phyloP scores from a whole-genome alignment of 2,113 vertebrate species.

The Tragulus kanchil region DNA sequence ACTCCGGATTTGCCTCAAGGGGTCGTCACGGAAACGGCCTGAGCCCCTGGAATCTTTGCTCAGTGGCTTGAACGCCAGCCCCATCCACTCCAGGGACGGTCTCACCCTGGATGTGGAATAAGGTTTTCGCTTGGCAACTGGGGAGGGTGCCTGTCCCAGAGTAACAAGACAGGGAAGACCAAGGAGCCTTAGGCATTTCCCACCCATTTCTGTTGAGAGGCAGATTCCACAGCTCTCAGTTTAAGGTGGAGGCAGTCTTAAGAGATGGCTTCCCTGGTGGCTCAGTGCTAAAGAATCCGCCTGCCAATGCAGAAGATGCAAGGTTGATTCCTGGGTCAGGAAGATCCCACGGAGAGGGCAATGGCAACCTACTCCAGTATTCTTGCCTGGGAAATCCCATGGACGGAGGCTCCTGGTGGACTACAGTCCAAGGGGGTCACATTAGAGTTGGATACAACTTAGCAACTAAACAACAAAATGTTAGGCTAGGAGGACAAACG shows the following conservation, averaged over 20 bases:
- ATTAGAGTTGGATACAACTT: background rate
- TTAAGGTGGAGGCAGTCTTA: background rate
- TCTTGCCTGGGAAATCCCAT: background rate
- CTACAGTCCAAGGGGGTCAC: background rate
- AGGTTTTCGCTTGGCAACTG: background rate
- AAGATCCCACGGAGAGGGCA: background rate
- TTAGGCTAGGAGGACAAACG: background rate
- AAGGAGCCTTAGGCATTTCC: background rate
- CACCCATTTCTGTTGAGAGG: background rate
- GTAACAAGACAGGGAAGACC: background rate
- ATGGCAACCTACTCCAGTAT: background rate
- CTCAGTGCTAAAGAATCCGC: background rate
- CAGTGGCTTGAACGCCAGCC: background rate
- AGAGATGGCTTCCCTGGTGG: background rate
- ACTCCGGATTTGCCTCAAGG: background rate
- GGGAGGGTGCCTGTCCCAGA: background rate
- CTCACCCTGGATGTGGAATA: slow-evolving; percentile 15
- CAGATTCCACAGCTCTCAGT: background rate
- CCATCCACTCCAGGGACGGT: background rate
- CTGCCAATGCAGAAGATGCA: background rate
- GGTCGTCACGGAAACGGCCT: background rate
- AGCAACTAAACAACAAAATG: background rate
- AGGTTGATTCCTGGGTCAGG: background rate
- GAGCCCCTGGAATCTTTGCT: slow-evolving; percentile 16
- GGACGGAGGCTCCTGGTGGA: background rate